These are phyloP conservation scores for Sabatieria punctata DNA, from an alignment of 2,888 invertebrate species.

Conservation along the genomic window DNA sequence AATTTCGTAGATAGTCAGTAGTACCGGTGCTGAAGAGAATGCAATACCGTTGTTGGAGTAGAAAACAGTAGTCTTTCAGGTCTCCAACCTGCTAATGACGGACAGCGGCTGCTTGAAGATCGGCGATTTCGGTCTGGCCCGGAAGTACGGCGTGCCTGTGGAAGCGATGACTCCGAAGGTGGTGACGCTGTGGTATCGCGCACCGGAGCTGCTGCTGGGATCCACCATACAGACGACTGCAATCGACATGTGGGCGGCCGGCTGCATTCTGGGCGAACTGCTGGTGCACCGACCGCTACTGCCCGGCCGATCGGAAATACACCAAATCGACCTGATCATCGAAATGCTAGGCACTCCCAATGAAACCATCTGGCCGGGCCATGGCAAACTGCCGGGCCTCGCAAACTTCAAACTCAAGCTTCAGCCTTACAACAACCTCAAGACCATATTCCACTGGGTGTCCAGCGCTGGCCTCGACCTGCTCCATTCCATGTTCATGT, in stretches of 20 bases:
- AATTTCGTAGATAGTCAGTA: no score
- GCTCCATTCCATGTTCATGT: constrained; percentile 66
- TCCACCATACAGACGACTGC: constrained; percentile 73
- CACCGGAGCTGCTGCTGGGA: constrained; percentile 64
- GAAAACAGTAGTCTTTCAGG: no score
- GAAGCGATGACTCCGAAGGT: constrained; percentile 86
- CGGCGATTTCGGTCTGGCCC: constrained; percentile 89
- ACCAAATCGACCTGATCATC: constrained; percentile 51
- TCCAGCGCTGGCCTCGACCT: constrained; percentile 71
- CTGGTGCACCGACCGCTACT: constrained; percentile 71
- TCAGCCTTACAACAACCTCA: constrained; percentile 52
- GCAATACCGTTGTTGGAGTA: no score
- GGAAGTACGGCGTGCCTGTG: constrained; percentile 68
- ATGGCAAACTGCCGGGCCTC: constrained; percentile 16
- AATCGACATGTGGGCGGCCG: constrained; percentile 89
- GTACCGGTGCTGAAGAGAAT: no score
- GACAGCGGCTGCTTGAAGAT: constrained; percentile 94
- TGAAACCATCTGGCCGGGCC: constrained; percentile 62
- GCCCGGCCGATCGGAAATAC: constrained; percentile 79
- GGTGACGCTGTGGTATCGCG: constrained; percentile 85
- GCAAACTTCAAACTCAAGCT: constrained; percentile 71
- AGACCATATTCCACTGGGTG: constrained; percentile 2
- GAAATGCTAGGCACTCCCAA: constrained; percentile 57
- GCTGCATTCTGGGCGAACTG: constrained; percentile 52
- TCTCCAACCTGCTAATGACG: constrained; percentile 91